phyloP scores from a whole-genome alignment of 2,797 vertebrate species.

The Acridotheres tristis region DNA sequence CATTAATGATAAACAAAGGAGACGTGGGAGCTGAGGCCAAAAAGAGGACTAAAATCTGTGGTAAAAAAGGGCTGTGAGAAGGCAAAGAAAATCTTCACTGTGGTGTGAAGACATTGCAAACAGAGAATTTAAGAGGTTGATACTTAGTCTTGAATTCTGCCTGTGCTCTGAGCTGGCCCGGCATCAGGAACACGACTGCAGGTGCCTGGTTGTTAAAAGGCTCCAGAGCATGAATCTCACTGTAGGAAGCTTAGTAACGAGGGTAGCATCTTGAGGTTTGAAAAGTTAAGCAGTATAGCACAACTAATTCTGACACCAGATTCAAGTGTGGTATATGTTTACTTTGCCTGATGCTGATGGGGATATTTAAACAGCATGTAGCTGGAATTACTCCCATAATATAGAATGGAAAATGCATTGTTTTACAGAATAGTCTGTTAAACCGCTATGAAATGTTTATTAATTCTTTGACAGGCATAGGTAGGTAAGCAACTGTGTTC shows the following conservation, averaged over 20 bases:
- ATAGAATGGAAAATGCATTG: neutral
- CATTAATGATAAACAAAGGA: neutral
- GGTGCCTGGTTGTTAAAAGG: neutral
- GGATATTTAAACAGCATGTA: neutral
- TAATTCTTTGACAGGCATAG: neutral
- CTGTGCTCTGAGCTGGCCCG: neutral
- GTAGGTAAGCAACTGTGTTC: neutral
- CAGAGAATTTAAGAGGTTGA: neutral
- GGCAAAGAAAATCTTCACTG: neutral
- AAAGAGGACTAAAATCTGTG: neutral
- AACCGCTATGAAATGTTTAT: neutral
- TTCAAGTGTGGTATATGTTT: neutral
- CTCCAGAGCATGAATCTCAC: neutral
- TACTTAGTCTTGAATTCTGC: neutral
- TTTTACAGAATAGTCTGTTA: neutral
- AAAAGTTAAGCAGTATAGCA: neutral
- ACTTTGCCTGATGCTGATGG: neutral
- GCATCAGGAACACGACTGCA: neutral
- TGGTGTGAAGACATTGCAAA: neutral
- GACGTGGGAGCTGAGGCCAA: neutral
- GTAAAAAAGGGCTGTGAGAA: neutral
- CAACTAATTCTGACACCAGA: neutral
- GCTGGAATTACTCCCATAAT: neutral
- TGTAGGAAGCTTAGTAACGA: neutral
- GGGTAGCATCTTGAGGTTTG: neutral